These are phyloP conservation scores for Hypolimnas misippus DNA, from an alignment of 2,888 invertebrate genomes.

Conservation along the genomic window DNA sequence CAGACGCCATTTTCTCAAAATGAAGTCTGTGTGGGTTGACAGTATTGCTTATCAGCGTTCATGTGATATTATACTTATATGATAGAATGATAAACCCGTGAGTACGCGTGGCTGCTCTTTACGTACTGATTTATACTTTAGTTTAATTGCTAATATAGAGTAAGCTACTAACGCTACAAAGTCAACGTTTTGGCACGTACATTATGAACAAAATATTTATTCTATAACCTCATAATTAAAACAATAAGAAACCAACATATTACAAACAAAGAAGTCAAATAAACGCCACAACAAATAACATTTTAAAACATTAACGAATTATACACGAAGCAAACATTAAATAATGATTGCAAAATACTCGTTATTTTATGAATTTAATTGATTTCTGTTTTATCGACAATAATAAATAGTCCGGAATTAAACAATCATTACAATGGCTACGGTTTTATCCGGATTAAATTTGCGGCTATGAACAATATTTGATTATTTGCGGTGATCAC, in stretches of 20 bases:
- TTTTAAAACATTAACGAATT: constrained; percentile 13
- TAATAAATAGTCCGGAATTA: constrained; percentile 33
- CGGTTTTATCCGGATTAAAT: constrained; percentile 37
- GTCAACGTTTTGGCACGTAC: no score
- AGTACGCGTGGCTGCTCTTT: no score
- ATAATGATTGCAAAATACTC: constrained; percentile 23
- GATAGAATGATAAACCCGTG: no score
- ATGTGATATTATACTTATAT: no score
- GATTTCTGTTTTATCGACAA: constrained; percentile 25
- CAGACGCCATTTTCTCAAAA: no score
- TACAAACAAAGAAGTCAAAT: neutral
- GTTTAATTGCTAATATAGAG: no score
- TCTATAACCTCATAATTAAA: no score
- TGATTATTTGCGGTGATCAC: constrained; percentile 36
- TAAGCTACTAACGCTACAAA: no score
- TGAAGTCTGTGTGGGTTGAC: no score
- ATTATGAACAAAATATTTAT: no score
- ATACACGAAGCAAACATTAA: constrained; percentile 3
- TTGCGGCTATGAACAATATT: constrained; percentile 37
- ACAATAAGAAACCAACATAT: neutral
- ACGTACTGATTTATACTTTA: no score
- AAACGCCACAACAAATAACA: neutral
- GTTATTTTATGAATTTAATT: constrained; percentile 20
- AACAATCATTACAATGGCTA: constrained; percentile 36
- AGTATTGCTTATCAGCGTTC: no score